A percentile compares a stretch with the other conserved stretches of the same genome.
Conservation (phyloP, 2,797 vertebrate genomes). For the Potorous gilbertii region DNA sequence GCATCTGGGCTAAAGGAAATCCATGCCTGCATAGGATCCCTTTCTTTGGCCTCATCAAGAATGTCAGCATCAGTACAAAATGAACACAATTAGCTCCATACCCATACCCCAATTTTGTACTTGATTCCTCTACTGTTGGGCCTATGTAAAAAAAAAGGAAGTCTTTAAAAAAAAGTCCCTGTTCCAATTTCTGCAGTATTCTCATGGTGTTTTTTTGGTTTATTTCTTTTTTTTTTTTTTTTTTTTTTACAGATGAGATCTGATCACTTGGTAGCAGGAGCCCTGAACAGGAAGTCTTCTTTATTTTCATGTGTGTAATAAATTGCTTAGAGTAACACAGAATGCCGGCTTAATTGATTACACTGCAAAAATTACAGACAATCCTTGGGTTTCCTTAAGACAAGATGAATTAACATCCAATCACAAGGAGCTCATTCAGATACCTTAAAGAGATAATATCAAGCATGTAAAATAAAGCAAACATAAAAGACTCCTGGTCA, state of each 20-base stretch:
- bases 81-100: constrained; percentile 27
- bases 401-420: constrained; percentile 66
- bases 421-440: constrained; percentile 69
- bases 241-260: constrained; percentile 60
- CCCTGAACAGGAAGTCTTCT: constrained; percentile 57
- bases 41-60: background rate
- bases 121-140: constrained; percentile 53
- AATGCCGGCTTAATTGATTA: constrained; percentile 63
- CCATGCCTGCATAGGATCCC: constrained; percentile 6
- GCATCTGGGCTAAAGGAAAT: constrained; percentile 20
- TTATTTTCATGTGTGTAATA: constrained; percentile 47
- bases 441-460: constrained; percentile 25
- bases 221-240: too few species aligned
- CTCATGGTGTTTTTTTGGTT: constrained; percentile 2
- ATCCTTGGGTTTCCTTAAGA: constrained; percentile 62
- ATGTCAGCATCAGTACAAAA: background rate
- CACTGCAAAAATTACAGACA: constrained; percentile 63
- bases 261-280: constrained; percentile 57
- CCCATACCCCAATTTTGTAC: constrained; percentile 35
- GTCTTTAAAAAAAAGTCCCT: constrained; percentile 57
- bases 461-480: constrained; percentile 55
- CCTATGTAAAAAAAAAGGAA: constrained; percentile 32
- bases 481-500: constrained; percentile 10
- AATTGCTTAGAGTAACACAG: constrained; percentile 41
- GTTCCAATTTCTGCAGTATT: constrained; percentile 55